Percentiles rank a stretch among this genome's conserved stretches.
phyloP scores from a whole-genome alignment of 2,113 vertebrate genomes.

The Erythrolamprus reginae region DNA sequence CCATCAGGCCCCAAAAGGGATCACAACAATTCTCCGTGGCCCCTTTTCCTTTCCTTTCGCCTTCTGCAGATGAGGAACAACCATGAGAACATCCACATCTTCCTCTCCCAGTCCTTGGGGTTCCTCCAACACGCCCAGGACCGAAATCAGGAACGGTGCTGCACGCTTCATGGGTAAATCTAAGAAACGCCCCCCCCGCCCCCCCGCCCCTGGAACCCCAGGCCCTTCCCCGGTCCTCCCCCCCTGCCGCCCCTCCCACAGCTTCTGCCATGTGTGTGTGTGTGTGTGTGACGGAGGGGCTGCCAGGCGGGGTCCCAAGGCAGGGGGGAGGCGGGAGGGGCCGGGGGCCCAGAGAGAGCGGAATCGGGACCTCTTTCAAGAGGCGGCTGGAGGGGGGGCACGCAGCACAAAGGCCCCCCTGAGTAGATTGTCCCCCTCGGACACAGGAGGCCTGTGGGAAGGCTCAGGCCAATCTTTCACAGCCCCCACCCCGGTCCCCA shows the following conservation, averaged over 20 bases:
- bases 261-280: no score
- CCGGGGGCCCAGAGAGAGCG: not conserved
- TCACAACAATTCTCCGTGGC: no score
- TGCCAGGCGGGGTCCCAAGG: not conserved
- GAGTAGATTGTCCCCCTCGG: not conserved
- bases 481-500: no score
- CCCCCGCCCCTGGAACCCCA: not conserved
- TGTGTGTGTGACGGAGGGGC: no score
- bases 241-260: no score
- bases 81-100: slow-evolving; percentile 5
- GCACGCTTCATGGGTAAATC: slow-evolving; percentile 8
- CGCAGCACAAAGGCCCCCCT: no score
- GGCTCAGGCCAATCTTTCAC: not conserved
- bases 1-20: no score
- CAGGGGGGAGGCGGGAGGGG: not conserved
- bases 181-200: no score
- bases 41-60: no score
- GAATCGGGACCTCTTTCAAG: no score
- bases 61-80: slow-evolving; percentile 14
- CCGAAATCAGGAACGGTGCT: not conserved
- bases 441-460: not conserved
- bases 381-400: no score
- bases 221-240: not conserved
- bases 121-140: slow-evolving; percentile 9
- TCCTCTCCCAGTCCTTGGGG: slow-evolving; percentile 6